These are phyloP conservation scores for zebrafish (Danio rerio) DNA, from an alignment of 2,113 vertebrate species.

Conservation along the genomic window DNA sequence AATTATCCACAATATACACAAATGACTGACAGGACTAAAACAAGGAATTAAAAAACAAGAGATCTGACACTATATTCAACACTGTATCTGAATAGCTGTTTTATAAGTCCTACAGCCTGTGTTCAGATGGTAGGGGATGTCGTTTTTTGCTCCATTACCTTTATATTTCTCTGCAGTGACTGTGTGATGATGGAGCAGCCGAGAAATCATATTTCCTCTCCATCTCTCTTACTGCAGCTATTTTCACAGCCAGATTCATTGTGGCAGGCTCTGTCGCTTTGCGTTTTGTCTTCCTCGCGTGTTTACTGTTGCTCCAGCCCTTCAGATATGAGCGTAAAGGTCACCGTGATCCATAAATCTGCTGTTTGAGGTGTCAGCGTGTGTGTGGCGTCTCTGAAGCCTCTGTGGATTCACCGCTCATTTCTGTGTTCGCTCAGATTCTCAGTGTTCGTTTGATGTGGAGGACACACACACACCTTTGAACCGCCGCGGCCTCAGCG, in stretches of 20 bases:
- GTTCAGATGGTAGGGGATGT: background rate
- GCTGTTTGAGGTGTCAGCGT: conserved; percentile 19
- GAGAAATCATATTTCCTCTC: background rate
- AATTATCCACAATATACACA: too few species aligned
- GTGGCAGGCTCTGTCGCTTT: background rate
- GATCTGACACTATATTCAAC: too few species aligned
- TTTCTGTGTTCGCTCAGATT: conserved; percentile 26
- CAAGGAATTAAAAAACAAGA: too few species aligned
- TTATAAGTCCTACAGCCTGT: background rate
- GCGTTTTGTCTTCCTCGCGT: background rate
- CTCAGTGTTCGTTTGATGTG: conserved; percentile 45
- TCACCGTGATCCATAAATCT: conserved; percentile 39
- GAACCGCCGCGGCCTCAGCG: background rate
- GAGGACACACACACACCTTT: conserved; percentile 37
- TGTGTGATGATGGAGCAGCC: background rate
- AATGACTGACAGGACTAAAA: too few species aligned
- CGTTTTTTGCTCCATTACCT: conserved; percentile 26
- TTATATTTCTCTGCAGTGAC: conserved; percentile 5
- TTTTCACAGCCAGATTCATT: background rate
- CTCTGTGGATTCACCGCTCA: conserved; percentile 35
- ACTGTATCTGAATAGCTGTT: too few species aligned
- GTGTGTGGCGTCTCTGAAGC: conserved; percentile 11
- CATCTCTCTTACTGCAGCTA: background rate
- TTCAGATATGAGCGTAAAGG: conserved; percentile 23
- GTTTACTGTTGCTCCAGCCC: background rate